phyloP scores from a whole-genome alignment of 2,888 invertebrate genomes.

The Eilema depressum region DNA sequence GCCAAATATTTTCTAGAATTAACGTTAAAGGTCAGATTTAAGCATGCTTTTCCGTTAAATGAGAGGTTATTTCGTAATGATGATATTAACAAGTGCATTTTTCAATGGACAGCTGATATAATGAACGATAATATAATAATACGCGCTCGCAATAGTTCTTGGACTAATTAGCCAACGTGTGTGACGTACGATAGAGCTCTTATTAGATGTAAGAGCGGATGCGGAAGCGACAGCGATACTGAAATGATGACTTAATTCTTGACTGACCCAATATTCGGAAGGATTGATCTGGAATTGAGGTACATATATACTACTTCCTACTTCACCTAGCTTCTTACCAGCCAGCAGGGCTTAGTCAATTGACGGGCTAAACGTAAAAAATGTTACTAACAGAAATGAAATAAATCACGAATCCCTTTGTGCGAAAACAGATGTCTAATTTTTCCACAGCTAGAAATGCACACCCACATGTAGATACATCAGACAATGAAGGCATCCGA shows the following conservation, averaged over 20 bases:
- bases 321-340: no score
- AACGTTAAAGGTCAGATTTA: conserved; percentile 41
- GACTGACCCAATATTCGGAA: not conserved
- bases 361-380: no score
- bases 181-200: conserved; percentile 56
- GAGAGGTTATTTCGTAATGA: conserved; percentile 43
- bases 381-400: no score
- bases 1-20: conserved; percentile 15
- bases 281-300: no score
- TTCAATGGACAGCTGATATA: conserved; percentile 49
- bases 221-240: conserved; percentile 13
- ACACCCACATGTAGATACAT: no score
- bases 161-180: conserved; percentile 67
- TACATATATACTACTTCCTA: no score
- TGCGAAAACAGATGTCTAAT: no score
- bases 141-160: conserved; percentile 54
- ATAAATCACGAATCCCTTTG: not conserved
- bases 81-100: conserved; percentile 39
- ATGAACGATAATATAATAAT: conserved; percentile 45
- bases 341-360: no score
- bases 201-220: conserved; percentile 19
- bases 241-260: not conserved
- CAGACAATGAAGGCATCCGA: no score
- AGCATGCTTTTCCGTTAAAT: conserved; percentile 40
- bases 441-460: no score